Evolutionary conservation across 2,888 invertebrate species (phyloP).

Genomic region (Euspilapteryx auroguttella): DNA sequence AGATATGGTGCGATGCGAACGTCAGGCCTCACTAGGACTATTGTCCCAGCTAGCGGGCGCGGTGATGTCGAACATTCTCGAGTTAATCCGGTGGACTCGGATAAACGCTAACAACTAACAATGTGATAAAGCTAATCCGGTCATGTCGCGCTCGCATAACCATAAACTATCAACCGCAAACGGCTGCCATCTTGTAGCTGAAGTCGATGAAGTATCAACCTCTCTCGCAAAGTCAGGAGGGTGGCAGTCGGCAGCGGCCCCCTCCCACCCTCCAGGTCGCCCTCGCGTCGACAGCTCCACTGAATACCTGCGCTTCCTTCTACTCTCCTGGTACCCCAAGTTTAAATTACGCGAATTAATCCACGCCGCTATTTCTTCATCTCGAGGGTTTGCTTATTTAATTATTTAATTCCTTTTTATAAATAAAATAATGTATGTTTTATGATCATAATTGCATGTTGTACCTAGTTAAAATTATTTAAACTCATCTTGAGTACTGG

Average conservation of each 20-base stretch:
- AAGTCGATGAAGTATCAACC: conserved; percentile 46
- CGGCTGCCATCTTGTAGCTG: conserved; percentile 55
- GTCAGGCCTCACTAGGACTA: conserved; percentile 34
- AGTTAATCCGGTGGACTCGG: conserved; percentile 49
- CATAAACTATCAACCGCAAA: conserved; percentile 61
- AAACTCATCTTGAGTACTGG: no score
- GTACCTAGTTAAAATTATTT: no score
- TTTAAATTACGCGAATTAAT: conserved; percentile 51
- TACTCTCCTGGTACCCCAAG: conserved; percentile 42
- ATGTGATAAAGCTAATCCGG: conserved; percentile 52
- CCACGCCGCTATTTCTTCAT: conserved; percentile 25
- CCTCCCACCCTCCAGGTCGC: conserved; percentile 6
- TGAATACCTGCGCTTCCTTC: conserved; percentile 26
- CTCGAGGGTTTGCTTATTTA: no score
- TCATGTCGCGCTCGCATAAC: conserved; percentile 53
- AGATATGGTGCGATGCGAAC: conserved; percentile 18
- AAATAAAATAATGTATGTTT: no score
- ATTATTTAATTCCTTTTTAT: no score
- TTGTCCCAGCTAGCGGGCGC: conserved; percentile 19
- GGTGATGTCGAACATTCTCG: conserved; percentile 36
- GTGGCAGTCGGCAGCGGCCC: conserved; percentile 8
- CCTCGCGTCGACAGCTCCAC: neutral
- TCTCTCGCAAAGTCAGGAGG: conserved; percentile 30
- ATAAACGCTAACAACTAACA: conserved; percentile 56
- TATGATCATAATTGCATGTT: no score